phyloP scores from a whole-genome alignment of 2,888 invertebrate species.

The Zele albiditarsus region DNA sequence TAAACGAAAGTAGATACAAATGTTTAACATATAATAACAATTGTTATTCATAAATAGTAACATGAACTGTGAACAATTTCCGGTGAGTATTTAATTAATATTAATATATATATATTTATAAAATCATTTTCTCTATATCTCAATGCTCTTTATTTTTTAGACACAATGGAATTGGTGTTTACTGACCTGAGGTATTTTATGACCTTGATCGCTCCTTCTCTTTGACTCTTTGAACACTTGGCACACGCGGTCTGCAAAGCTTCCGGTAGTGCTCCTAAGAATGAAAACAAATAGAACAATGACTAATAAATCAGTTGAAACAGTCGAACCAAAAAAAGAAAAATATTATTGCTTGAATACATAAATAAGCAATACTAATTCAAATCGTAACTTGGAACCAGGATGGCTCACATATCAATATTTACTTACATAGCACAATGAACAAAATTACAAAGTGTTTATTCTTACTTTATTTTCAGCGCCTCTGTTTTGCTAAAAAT shows the following conservation, averaged over 20 bases:
- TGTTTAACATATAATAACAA: not conserved
- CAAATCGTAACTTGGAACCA: no score
- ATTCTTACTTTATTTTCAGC: no score
- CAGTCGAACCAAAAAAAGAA: not conserved
- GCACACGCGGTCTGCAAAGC: conserved; percentile 58
- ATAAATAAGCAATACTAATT: no score
- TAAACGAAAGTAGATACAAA: not conserved
- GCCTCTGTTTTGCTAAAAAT: no score
- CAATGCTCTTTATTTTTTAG: not conserved
- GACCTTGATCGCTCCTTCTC: conserved; percentile 57
- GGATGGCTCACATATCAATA: no score
- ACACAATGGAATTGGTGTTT: not conserved
- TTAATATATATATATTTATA: no score
- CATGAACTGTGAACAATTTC: no score
- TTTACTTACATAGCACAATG: no score
- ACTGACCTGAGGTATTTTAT: conserved; percentile 59
- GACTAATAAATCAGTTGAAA: not conserved
- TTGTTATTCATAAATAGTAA: not conserved
- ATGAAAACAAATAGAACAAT: conserved; percentile 22
- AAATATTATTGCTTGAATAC: not conserved
- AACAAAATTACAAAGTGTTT: no score
- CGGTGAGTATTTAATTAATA: no score
- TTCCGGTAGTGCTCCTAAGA: conserved; percentile 59
- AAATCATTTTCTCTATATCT: not conserved
- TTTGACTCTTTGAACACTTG: conserved; percentile 60